Base-by-base conservation (phyloP, 1,140 invertebrate species). In the Theocolax elegans region DNA sequence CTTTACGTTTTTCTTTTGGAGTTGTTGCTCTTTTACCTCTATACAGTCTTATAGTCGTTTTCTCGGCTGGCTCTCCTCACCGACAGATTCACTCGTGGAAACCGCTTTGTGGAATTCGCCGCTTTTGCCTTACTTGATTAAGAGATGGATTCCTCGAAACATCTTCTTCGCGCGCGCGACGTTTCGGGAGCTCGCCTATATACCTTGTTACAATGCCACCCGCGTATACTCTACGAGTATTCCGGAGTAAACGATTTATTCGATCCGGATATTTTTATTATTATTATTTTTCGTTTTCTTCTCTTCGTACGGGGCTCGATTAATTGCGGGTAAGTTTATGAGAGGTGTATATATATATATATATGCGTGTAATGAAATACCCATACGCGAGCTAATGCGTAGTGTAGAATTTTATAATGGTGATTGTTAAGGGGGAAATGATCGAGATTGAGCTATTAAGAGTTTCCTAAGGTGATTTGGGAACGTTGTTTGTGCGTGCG, bases 71-170 rank as follows among this genome's bases (percentile, higher is more conserved):
- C n/a, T n/a, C n/a, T n/a, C n/a, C n/a, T 54, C 21, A 53, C 48
- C 35, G 31, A 23, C 31, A 44, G 40, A 60, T 44, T 46, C 38
- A 48, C 42, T 62, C 56, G 29, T 35, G 15, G 27, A 27, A n/a
- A 10, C 23, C 4, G 10, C 19, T 40, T 40, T 40, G 35, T 58
- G 54, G 54, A 58, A 58, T 58, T 58, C 35, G 13, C 35, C 29
- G 29, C 29, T 51, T 63, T 63, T 49, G 44, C 46, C 25, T 63
- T 25, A 19, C 38, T 53, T 49, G 65, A 67, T 67, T 67, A 67
- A 58, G 64, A 67, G 64, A 67, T 67, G 64, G 64, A 67, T 67
- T 67, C 64, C 25, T 15, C 64, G 64, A 67, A 66, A 67, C 19
- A 44, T 63, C 60, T 63, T 63, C 31, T 29, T 62, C 23, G 29